Conservation (phyloP, 2,797 vertebrate genomes). For the Cuculus canorus region DNA sequence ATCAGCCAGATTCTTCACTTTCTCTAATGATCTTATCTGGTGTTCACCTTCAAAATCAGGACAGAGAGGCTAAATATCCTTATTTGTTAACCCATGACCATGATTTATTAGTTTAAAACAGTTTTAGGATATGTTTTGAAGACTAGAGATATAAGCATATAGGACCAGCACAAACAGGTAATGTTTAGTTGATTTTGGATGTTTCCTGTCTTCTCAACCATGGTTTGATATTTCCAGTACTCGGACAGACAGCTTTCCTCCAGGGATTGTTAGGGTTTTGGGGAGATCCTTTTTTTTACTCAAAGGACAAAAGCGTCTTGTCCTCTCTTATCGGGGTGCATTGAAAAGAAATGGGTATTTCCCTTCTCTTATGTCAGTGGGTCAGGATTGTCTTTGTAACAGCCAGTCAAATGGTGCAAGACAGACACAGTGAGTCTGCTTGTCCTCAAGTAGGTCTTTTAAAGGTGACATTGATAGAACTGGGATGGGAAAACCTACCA, state of each 20-base stretch:
- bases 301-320: background rate
- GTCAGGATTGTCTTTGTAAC: background rate
- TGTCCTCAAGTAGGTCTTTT: background rate
- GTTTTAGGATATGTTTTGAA: background rate
- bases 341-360: background rate
- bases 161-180: background rate
- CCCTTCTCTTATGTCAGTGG: background rate
- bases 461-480: background rate
- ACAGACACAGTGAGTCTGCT: background rate
- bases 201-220: background rate
- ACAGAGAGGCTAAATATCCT: background rate
- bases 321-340: background rate
- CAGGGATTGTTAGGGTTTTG: background rate
- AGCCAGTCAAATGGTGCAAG: background rate
- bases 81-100: background rate
- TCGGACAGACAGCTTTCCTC: background rate
- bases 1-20: background rate
- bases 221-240: background rate
- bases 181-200: background rate
- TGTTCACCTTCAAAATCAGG: background rate
- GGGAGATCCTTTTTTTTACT: background rate
- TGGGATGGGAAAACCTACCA: background rate
- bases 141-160: rapidly evolving
- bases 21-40: background rate
- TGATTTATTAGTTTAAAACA: background rate